A percentile compares a stretch with the other conserved stretches of the same genome.
Conservation (phyloP, 2,888 invertebrate genomes). For the Andrena bucephala region DNA sequence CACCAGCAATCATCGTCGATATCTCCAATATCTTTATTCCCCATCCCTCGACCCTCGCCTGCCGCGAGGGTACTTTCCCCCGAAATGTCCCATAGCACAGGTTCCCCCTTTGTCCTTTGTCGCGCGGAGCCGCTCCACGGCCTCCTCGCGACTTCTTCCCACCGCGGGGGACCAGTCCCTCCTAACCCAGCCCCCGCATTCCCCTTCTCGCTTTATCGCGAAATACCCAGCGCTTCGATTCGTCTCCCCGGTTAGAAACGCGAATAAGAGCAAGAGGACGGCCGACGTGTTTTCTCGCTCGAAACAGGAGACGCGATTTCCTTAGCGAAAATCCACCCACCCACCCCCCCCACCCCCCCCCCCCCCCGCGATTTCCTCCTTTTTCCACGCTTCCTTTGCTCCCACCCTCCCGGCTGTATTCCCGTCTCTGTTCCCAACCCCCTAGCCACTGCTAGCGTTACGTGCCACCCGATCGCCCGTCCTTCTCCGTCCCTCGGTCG, state of each 20-base stretch:
- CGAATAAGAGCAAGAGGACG: neutral
- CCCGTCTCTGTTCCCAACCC: neutral
- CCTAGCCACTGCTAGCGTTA: slow-evolving; percentile 5
- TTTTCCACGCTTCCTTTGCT: slow-evolving; percentile 47
- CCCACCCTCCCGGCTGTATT: neutral
- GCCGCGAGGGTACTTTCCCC: neutral
- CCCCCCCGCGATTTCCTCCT: slow-evolving; percentile 21
- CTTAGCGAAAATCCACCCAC: slow-evolving; percentile 12
- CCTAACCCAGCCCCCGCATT: neutral
- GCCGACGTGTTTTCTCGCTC: slow-evolving; percentile 13
- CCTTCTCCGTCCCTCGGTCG: slow-evolving; percentile 24
- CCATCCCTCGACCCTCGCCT: neutral
- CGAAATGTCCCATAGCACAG: neutral
- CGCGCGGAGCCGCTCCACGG: too few relatives aligned
- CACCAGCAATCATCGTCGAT: too few relatives aligned
- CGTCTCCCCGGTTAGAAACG: too few relatives aligned
- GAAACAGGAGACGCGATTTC: slow-evolving; percentile 8
- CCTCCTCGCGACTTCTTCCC: too few relatives aligned
- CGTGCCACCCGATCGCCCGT: slow-evolving; percentile 37
- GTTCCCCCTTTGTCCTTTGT: too few relatives aligned
- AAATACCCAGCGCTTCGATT: too few relatives aligned
- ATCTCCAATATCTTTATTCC: too few relatives aligned
- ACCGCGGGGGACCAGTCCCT: too few relatives aligned
- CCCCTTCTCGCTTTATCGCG: neutral
- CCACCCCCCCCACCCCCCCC: neutral